Base-by-base conservation (phyloP, 1,140 invertebrate species). In the Drosophila obscura region DNA sequence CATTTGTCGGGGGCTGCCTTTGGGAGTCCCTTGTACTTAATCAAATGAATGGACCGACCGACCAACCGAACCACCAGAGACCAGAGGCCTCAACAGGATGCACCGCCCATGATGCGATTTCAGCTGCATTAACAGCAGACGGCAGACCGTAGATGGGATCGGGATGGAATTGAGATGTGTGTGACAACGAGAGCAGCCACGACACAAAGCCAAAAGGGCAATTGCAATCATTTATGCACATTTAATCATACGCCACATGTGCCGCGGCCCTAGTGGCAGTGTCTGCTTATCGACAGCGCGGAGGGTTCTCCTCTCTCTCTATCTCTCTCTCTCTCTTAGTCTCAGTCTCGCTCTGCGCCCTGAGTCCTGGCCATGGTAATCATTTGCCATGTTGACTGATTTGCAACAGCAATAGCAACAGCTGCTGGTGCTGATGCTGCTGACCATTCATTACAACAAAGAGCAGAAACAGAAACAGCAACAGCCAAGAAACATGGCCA, bases 241-340 rank as follows among this genome's bases (percentile, higher is more conserved):
- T 62, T 77, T 71, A 83, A 83, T 83, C 65, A 83, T 83, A 71
- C 71, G 75, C 53, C 69, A 56, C 69, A 52, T 81, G 73, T 61
- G 45, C 56, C 71, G 19, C 63, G 28, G 50, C 53, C 13, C 26
- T 13, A 39, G 4, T 2, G 35, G 35, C 35, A 39, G 15, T 50
- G 58, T 15, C 71, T 69, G 79, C 60, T 59, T 69, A 82, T 82
- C 74, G 68, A 68, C 68, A 50, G 22, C 28, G 28, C 11, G 11
- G 35, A 11, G 35, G 9, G 19, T 19, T 1, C 11, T 4, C 11
- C 35, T 35, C 9, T 13, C 35, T 39, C 9, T 39, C 35, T 4
- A 0, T 11, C 4, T 13, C 35, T 0, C 9, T 39, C 35, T 28
- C 5, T 1, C 5, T 28, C 26, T 28, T 5, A 28, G 26, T 28